Base-by-base conservation (phyloP, 2,888 invertebrate species). In the Tholera decimalis region DNA sequence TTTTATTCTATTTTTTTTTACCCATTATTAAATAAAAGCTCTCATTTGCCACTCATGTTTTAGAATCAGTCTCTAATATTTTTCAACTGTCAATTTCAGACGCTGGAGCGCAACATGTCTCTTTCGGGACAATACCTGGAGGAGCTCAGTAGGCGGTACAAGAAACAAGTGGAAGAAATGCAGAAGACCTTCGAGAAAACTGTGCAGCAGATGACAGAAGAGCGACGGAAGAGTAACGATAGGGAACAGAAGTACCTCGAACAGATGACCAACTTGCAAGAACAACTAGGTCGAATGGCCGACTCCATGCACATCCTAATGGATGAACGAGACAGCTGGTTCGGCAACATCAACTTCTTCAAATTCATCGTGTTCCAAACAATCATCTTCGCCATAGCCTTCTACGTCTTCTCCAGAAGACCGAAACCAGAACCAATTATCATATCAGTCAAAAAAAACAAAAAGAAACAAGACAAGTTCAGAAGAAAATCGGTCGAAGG, bases 91-190 rank as follows among this genome's bases (percentile, higher is more conserved):
- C 60, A n/a, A 65, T 96, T 96, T 69, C 95, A 98, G 97, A 97
- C 98, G 55, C 96, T 99, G 81, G 99, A 99, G 93, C 96, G 98
- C 80, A 99, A 99, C 93, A 98, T 99, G 97, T 99, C 99, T 15
- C 96, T 99, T 43, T 99, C 99, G 78, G 98, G 98, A 68, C 99
- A 99, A 91, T 99, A 99, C 91, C 95, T 99, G 79, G 99, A 99
- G 91, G 99, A 99, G 90, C 95, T 99, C 79, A 99, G 99, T 92
- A 97, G 98, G 61, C 96, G 99, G 18, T 99, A 99, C 93, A 99
- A 99, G 89, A 98, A 98, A 83, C 99, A 99, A 94, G 99, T 99
- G 54, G 99, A 99, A 91, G 99, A 99, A 86, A 97, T 99, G 97
- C 98, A 99, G 90, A 96, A 97, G 80, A 97, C 98, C 4, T 96